Percentiles rank a stretch among this genome's conserved stretches.
Conservation (phyloP, 1,140 invertebrate species). For the Parasteatoda tepidariorum region DNA sequence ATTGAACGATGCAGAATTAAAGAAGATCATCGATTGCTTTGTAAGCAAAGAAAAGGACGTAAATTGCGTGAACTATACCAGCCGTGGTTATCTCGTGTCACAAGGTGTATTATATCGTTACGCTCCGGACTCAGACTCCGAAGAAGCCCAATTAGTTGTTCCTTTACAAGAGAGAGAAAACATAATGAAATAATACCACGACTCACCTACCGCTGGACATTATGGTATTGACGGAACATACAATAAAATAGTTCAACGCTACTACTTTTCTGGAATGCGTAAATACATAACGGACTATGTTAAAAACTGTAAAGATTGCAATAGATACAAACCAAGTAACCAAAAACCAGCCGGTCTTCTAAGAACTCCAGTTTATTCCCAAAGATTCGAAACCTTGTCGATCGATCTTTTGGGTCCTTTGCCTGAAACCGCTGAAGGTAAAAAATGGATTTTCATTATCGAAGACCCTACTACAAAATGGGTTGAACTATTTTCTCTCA, state of each 20-base stretch:
- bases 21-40: too few relatives aligned
- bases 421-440: too few relatives aligned
- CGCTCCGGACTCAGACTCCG: neutral
- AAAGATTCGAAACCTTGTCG: slow-evolving; percentile 1
- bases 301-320: neutral
- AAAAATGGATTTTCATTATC: neutral
- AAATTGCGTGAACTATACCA: too few relatives aligned
- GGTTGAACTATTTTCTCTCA: too few relatives aligned
- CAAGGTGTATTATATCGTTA: neutral
- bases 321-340: neutral
- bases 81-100: neutral
- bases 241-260: neutral
- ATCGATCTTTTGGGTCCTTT: too few relatives aligned
- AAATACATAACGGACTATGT: slow-evolving; percentile 6
- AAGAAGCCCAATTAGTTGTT: neutral
- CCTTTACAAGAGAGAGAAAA: neutral
- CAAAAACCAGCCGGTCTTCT: neutral
- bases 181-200: too few relatives aligned
- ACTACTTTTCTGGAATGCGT: neutral
- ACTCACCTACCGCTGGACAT: neutral
- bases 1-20: too few relatives aligned
- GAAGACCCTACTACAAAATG: neutral
- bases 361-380: neutral
- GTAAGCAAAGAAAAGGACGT: too few relatives aligned
- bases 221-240: neutral